phyloP scores from a whole-genome alignment of 2,888 invertebrate genomes.

The Drosophila dives region DNA sequence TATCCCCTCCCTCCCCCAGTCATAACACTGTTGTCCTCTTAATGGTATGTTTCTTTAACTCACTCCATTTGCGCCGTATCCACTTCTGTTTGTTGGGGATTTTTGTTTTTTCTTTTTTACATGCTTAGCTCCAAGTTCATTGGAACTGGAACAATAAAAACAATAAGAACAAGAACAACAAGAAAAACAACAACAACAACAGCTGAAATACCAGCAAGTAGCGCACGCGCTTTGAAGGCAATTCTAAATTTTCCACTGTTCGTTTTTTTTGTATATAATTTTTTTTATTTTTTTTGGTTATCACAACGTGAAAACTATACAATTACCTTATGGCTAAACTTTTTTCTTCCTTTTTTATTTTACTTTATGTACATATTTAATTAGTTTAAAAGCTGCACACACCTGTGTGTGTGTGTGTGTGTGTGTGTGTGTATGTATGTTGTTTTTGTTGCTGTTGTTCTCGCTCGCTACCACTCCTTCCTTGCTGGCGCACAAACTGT shows the following conservation, averaged over 20 bases:
- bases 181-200: neutral
- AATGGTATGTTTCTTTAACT: neutral
- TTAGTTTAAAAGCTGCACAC: conserved; percentile 30
- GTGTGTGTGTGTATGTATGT: neutral
- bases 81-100: conserved; percentile 12
- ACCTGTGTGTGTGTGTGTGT: too few relatives aligned
- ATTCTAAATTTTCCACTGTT: conserved; percentile 61
- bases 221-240: conserved; percentile 21
- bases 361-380: conserved; percentile 55
- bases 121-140: conserved; percentile 26
- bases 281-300: conserved; percentile 23
- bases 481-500: conserved; percentile 23
- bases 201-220: conserved; percentile 10
- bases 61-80: neutral
- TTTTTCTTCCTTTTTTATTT: conserved; percentile 31
- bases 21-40: neutral
- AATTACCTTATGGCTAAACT: conserved; percentile 23
- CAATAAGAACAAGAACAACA: conserved; percentile 5
- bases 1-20: neutral
- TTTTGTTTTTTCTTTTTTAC: neutral
- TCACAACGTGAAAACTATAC: conserved; percentile 22
- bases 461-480: neutral
- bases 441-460: neutral
- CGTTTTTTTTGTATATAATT: conserved; percentile 13
- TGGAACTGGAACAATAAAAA: conserved; percentile 25